phyloP scores from a whole-genome alignment of 2,113 vertebrate genomes.

The Crotalus viridis region DNA sequence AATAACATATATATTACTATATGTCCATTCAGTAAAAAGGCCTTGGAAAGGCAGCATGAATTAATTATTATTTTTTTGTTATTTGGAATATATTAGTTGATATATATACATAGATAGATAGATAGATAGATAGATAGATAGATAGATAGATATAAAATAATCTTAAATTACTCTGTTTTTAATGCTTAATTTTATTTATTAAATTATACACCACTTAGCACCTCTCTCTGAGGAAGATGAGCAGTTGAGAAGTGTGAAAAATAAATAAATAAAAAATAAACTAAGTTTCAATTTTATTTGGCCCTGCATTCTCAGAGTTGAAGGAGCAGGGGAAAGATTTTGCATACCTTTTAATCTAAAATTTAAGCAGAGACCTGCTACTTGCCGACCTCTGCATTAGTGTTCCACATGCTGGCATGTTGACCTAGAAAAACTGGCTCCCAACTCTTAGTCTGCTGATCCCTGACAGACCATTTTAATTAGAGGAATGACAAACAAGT shows the following conservation, averaged over 20 bases:
- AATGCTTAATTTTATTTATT: no score
- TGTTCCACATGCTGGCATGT: not conserved
- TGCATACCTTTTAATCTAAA: not conserved
- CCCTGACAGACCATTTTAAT: conserved; percentile 3
- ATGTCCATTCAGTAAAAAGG: not conserved
- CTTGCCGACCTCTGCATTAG: not conserved
- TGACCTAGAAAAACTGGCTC: not conserved
- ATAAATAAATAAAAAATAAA: not conserved
- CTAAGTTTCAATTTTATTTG: not conserved
- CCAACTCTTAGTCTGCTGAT: not conserved
- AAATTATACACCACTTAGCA: no score
- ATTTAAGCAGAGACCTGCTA: not conserved
- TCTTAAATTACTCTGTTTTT: no score
- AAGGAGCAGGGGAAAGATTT: no score
- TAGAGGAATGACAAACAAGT: not conserved
- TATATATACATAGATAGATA: no score
- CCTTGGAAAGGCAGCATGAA: not conserved
- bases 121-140: no score
- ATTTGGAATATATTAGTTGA: no score
- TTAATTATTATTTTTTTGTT: not conserved
- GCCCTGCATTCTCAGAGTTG: not conserved
- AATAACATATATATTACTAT: not conserved
- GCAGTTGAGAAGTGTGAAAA: not conserved
- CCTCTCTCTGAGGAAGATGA: no score
- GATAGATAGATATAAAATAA: no score